Evolutionary conservation across 2,797 vertebrate species (phyloP).

Genomic region (Neoniphon sammara): DNA sequence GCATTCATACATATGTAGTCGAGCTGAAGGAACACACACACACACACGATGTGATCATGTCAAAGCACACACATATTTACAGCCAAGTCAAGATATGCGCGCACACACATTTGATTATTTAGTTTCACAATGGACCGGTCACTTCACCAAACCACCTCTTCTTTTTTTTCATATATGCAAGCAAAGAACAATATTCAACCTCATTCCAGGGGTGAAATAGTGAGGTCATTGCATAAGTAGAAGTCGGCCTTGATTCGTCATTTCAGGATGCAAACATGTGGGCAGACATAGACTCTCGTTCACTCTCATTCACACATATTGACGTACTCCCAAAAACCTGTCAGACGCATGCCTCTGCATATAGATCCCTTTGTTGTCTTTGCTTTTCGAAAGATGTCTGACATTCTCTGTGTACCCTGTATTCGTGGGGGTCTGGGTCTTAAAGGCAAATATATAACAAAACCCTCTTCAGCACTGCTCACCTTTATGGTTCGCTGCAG

Average conservation of each 20-base stretch:
- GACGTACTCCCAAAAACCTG: constrained; percentile 65
- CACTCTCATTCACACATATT: constrained; percentile 55
- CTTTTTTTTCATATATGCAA: constrained; percentile 45
- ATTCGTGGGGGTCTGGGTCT: constrained; percentile 62
- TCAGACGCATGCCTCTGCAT: constrained; percentile 79
- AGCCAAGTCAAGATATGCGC: constrained; percentile 64
- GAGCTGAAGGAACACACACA: constrained; percentile 27
- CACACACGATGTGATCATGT: constrained; percentile 21
- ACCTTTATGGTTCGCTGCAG: constrained; percentile 79
- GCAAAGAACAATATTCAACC: constrained; percentile 60
- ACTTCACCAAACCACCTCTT: constrained; percentile 30
- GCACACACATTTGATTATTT: constrained; percentile 59
- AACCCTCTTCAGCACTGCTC: constrained; percentile 70
- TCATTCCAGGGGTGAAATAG: constrained; percentile 72
- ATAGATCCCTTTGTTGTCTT: constrained; percentile 73
- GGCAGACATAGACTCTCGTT: constrained; percentile 17
- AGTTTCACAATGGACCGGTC: constrained; percentile 51
- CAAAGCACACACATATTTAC: constrained; percentile 54
- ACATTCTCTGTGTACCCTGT: constrained; percentile 63
- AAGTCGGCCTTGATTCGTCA: constrained; percentile 68
- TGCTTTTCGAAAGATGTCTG: constrained; percentile 65
- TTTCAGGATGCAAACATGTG: constrained; percentile 71
- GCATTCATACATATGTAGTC: constrained; percentile 30
- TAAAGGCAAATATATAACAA: constrained; percentile 77
- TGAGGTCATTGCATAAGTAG: constrained; percentile 75